Percentiles rank a stretch among this genome's conserved stretches.
Evolutionary conservation across 2,113 vertebrate genomes (phyloP).

Genomic region (Pomatostomus ruficeps): DNA sequence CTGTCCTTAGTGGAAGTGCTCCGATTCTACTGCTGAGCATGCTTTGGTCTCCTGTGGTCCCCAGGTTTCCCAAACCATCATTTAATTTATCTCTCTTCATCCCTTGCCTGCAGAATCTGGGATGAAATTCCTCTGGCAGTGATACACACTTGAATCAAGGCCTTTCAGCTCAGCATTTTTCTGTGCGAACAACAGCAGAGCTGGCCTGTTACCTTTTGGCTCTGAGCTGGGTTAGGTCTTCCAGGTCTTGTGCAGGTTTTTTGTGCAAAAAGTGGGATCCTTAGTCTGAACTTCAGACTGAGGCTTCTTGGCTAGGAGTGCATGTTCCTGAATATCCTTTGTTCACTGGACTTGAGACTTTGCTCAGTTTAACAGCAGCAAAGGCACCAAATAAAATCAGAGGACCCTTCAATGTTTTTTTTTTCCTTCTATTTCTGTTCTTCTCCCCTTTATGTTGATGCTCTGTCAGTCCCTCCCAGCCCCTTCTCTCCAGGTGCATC

Average conservation of each 20-base stretch:
- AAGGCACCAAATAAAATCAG: neutral
- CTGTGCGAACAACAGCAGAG: neutral
- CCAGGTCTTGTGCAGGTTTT: neutral
- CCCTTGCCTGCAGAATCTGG: neutral
- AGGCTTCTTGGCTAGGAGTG: neutral
- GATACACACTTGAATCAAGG: neutral
- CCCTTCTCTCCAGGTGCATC: conserved; percentile 60
- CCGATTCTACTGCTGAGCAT: neutral
- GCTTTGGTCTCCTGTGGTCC: neutral
- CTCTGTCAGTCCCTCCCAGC: conserved; percentile 48
- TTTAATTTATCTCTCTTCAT: neutral
- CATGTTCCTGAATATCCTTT: neutral
- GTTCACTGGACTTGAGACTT: neutral
- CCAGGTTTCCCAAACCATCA: neutral
- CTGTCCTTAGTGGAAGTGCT: neutral
- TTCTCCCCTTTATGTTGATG: neutral
- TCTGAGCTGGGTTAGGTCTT: neutral
- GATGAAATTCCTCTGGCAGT: neutral
- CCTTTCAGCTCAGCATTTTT: neutral
- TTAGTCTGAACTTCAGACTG: neutral
- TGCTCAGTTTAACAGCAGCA: neutral
- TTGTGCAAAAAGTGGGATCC: neutral
- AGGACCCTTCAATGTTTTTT: neutral
- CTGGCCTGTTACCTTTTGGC: neutral
- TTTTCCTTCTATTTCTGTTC: neutral